Percentiles rank a stretch among this genome's conserved stretches.
Conservation (phyloP, 2,113 vertebrate genomes). For the sheep (Ovis aries) region ARS-UI_Ramb_v3.0 NC_056057.1:28035001-28035500, state of each 20-base stretch:
- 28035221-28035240: neutral
- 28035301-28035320: neutral
- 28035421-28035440: neutral
- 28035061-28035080: neutral
- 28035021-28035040: neutral
- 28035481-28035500: neutral
- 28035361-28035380: neutral
- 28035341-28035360: neutral
- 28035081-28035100: neutral
- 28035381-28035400: conserved; percentile 12
- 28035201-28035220: neutral
- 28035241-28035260: neutral
- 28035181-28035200: neutral
- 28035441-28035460: neutral
- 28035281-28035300: neutral
- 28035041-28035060: neutral
- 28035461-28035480: neutral
- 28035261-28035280: neutral
- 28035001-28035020: neutral
- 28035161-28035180: neutral
- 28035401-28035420: neutral
- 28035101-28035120: neutral
- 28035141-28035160: neutral
- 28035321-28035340: neutral
- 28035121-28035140: neutral